Evolutionary conservation across 2,888 invertebrate species (phyloP), one percentile per base, ranked within the genome.

Genomic region (Coenonympha arcania): DNA sequence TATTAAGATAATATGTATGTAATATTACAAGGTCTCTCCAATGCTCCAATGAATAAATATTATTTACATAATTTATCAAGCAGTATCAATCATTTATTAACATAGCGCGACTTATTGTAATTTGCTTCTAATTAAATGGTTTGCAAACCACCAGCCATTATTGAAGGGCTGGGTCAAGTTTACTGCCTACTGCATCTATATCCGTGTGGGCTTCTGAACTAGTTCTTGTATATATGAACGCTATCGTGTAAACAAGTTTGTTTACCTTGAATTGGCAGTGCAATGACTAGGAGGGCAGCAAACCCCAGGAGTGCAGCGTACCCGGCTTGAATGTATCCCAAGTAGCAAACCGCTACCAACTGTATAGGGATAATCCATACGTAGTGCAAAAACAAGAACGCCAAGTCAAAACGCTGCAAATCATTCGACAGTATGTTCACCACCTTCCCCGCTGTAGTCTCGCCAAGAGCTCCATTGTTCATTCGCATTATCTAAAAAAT

Each of bases 371-470:
- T 92, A n/a, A 93, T 89, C 94, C 95, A 94, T 57, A 94, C 76
- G 68, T 90, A 94, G 73, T 95, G 93, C 4, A 95, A 71, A 67
- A 92, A 93, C 26, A 92, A 77, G 28, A 92, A 88, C 2, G 92
- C 90, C 72, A 92, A 66, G 70, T 96, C 96, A 66, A 96, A 95
- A 24, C 95, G 89, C 68, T 91, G 92, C 40, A 96, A 91, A 68
- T 97, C 96, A 68, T 96, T 96, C 13, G 95, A 94, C 43, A 96
- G 84, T 19, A 96, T 77, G 77, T 96, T 96, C 9, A 96, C 92
- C 22, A 96, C 91, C 76, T 95, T 94, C 0, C 96, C 96, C 0
- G 92, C 91, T 0, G 95, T 93, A 0, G 95, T 95, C 66, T 95
- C 90, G 0, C 93, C 92, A 30, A 96, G 73, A 0, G 95, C 91